Conservation (phyloP, 2,113 vertebrate species). For the Psettodes erumei region DNA sequence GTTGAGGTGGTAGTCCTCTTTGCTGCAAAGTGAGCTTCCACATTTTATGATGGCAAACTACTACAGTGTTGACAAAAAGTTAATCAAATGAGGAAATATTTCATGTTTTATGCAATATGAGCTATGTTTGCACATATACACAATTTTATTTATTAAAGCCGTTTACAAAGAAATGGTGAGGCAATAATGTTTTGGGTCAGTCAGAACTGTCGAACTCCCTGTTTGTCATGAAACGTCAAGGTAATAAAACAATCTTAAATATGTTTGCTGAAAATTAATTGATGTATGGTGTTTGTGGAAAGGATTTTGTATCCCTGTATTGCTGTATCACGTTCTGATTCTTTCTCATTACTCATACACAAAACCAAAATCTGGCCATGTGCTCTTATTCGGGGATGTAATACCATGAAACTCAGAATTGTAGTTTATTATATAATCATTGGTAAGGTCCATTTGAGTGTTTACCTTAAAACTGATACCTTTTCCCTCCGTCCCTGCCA, state of each 20-base stretch:
- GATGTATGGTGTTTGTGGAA: not conserved
- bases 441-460: constrained; percentile 7
- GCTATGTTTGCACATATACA: not conserved
- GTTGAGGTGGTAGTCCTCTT: too few relatives aligned
- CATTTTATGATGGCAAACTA: too few relatives aligned
- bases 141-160: not conserved
- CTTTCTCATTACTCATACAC: not conserved
- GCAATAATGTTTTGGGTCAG: not conserved
- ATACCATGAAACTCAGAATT: constrained; percentile 3
- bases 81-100: not conserved
- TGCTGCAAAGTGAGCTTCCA: too few relatives aligned
- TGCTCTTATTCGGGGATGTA: not conserved
- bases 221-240: not conserved
- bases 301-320: not conserved
- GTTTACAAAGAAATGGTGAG: not conserved
- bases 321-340: not conserved
- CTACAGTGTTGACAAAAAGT: too few relatives aligned
- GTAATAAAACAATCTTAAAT: not conserved
- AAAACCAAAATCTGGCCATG: not conserved
- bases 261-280: not conserved
- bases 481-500: not conserved
- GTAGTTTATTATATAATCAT: constrained; percentile 3
- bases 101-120: not conserved
- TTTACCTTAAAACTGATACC: not conserved
- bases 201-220: not conserved